Conservation (phyloP, 2,797 vertebrate genomes). For the Onychomys arenicola region DNA sequence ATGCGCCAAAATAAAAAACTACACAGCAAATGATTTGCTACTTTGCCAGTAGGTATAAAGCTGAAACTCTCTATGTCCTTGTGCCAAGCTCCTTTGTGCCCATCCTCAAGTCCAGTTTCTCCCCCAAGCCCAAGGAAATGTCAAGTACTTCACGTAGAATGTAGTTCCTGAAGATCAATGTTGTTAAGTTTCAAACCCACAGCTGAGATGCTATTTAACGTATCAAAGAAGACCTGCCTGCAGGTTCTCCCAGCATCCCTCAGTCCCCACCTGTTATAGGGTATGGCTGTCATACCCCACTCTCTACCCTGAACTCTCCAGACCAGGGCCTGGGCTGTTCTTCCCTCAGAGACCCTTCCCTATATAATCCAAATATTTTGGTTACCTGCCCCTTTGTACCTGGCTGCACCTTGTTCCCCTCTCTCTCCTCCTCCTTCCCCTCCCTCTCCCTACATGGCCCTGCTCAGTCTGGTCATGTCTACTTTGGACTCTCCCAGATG, state of each 20-base stretch:
- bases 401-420: neutral
- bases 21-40: rapidly evolving
- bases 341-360: neutral
- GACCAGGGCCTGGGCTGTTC: neutral
- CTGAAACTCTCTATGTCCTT: neutral
- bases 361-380: neutral
- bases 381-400: neutral
- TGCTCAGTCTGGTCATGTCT: neutral
- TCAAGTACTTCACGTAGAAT: neutral
- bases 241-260: neutral
- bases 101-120: neutral
- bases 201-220: neutral
- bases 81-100: neutral
- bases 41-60: rapidly evolving
- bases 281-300: neutral
- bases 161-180: neutral
- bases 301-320: neutral
- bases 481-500: neutral
- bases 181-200: neutral
- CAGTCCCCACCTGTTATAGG: neutral
- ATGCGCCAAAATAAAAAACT: neutral
- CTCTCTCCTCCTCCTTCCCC: too few relatives aligned
- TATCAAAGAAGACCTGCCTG: neutral
- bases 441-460: neutral
- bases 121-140: neutral